A percentile compares a stretch with the other conserved stretches of the same genome.
Evolutionary conservation across 2,888 invertebrate genomes (phyloP).

Genomic region (Urechis unicinctus): DNA sequence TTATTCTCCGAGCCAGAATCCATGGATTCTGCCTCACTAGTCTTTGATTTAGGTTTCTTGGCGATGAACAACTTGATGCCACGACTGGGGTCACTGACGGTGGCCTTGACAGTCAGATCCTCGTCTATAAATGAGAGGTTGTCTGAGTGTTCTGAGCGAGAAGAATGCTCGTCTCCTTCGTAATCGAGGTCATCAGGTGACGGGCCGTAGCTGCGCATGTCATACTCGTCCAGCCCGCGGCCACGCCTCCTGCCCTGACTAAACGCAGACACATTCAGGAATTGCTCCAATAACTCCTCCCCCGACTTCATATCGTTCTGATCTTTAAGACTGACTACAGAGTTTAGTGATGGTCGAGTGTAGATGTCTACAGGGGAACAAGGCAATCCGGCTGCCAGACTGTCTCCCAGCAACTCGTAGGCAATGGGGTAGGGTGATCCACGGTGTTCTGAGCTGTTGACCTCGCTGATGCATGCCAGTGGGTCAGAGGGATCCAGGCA

Average conservation of each 20-base stretch:
- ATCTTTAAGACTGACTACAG: constrained; percentile 28
- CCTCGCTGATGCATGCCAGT: too few relatives aligned
- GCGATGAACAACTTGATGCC: constrained; percentile 49
- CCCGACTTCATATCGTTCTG: constrained; percentile 28
- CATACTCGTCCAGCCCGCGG: constrained; percentile 7
- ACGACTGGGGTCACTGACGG: constrained; percentile 37
- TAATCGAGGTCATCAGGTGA: constrained; percentile 22
- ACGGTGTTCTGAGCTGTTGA: too few relatives aligned
- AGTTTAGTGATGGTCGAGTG: constrained; percentile 11
- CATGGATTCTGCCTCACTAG: neutral
- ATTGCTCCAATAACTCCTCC: constrained; percentile 38
- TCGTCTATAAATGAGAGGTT: constrained; percentile 14
- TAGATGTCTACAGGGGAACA: constrained; percentile 16
- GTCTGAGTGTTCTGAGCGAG: constrained; percentile 15
- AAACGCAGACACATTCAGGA: constrained; percentile 25
- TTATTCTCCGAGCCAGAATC: neutral
- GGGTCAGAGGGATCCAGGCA: too few relatives aligned
- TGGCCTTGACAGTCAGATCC: constrained; percentile 34
- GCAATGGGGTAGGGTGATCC: constrained; percentile 14
- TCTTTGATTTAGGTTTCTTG: constrained; percentile 6
- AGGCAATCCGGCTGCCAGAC: constrained; percentile 35
- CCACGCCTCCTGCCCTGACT: neutral
- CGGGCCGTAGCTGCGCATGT: constrained; percentile 6
- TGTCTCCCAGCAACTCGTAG: constrained; percentile 47
- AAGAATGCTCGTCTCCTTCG: constrained; percentile 18